A percentile compares a stretch with the other conserved stretches of the same genome.
These are phyloP conservation scores for Leptarthrus brevirostris DNA, from an alignment of 2,888 invertebrate species.

Conservation along the genomic window DNA sequence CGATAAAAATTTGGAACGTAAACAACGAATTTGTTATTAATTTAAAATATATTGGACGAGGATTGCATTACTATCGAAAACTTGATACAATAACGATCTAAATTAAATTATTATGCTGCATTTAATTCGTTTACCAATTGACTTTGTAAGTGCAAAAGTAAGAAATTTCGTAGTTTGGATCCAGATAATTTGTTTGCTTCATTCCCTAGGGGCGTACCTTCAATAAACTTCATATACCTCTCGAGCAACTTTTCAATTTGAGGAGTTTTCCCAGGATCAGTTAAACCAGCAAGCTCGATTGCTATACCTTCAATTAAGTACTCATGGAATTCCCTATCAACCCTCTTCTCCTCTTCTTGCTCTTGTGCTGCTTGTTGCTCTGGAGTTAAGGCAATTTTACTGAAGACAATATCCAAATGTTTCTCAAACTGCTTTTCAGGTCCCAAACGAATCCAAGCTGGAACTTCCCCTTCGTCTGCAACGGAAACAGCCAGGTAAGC, in stretches of 20 bases:
- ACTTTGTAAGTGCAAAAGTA: constrained; percentile 61
- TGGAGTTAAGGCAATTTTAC: background rate
- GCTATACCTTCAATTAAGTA: constrained; percentile 57
- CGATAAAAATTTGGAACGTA: too few relatives aligned
- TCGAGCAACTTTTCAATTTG: constrained; percentile 60
- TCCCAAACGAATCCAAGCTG: constrained; percentile 55
- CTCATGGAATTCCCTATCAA: constrained; percentile 31
- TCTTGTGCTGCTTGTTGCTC: background rate
- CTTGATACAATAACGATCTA: background rate
- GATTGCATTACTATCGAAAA: too few relatives aligned
- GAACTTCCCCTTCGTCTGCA: constrained; percentile 55
- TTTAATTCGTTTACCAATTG: constrained; percentile 60
- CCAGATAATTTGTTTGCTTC: constrained; percentile 51
- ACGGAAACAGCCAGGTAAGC: constrained; percentile 58
- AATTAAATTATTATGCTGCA: background rate
- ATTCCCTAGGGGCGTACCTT: constrained; percentile 13
- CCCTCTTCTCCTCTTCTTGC: background rate
- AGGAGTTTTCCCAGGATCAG: constrained; percentile 54
- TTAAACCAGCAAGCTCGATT: constrained; percentile 59
- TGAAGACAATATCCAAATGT: constrained; percentile 39
- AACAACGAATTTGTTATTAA: too few relatives aligned
- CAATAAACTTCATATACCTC: constrained; percentile 58
- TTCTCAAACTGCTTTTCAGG: constrained; percentile 35
- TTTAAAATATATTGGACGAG: too few relatives aligned
- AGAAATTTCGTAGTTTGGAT: constrained; percentile 57